phyloP scores from a whole-genome alignment of 2,888 invertebrate genomes.

The Zhuqinia jingwanae region DNA sequence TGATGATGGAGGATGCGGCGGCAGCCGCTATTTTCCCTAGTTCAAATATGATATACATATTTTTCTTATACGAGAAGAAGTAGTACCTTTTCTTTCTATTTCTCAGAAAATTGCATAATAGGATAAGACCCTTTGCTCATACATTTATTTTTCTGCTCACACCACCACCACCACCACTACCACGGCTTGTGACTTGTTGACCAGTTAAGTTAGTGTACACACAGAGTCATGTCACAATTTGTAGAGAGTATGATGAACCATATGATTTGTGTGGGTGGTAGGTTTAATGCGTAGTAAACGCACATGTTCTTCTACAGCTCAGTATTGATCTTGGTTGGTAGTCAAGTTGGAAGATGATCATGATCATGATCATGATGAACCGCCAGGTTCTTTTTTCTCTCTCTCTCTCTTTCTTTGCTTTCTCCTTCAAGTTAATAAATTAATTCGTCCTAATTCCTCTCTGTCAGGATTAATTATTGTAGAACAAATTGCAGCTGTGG shows the following conservation, averaged over 20 bases:
- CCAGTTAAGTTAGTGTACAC: background rate
- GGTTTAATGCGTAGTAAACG: background rate
- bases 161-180: no score
- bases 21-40: no score
- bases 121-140: no score
- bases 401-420: constrained; percentile 23
- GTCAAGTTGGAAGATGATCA: background rate
- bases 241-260: background rate
- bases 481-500: constrained; percentile 72
- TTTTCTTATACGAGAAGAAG: no score
- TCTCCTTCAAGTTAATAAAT: constrained; percentile 69
- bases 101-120: no score
- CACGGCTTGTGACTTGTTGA: constrained; percentile 64
- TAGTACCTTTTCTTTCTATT: no score
- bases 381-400: constrained; percentile 2
- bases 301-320: background rate
- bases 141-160: no score
- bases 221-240: background rate
- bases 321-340: background rate
- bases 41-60: no score
- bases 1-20: no score
- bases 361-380: constrained; percentile 21
- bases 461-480: constrained; percentile 72
- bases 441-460: constrained; percentile 72
- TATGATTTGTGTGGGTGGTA: background rate